Evolutionary conservation across 1,140 invertebrate genomes (phyloP).

Genomic region (Drosophila nebulosa): DNA sequence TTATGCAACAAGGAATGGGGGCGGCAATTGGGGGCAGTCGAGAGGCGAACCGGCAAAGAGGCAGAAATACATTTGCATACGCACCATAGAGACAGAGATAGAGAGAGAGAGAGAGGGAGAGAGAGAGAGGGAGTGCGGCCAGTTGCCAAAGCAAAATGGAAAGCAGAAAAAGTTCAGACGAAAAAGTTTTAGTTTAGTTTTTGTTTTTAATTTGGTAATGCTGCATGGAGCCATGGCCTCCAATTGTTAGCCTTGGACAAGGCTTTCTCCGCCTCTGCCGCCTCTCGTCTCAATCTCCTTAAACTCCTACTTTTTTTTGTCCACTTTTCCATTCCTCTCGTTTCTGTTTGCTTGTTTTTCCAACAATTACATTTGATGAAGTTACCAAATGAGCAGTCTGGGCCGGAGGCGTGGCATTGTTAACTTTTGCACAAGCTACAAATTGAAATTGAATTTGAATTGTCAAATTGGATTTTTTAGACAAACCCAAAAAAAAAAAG

Average conservation of each 20-base stretch:
- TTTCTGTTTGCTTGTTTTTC: constrained; percentile 35
- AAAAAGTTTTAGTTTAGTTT: constrained; percentile 67
- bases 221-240: constrained; percentile 51
- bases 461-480: constrained; percentile 46
- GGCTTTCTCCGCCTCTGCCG: not conserved
- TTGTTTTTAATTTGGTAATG: constrained; percentile 77
- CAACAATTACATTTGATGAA: constrained; percentile 52
- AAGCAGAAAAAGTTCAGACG: constrained; percentile 28
- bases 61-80: constrained; percentile 72
- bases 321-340: not conserved
- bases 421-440: constrained; percentile 38
- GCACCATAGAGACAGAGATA: constrained; percentile 60
- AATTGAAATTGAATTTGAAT: constrained; percentile 54
- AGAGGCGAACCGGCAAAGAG: constrained; percentile 41
- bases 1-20: constrained; percentile 43
- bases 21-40: not conserved
- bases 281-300: too few species aligned
- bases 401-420: constrained; percentile 36
- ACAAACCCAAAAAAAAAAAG: constrained; percentile 4
- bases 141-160: not conserved
- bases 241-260: constrained; percentile 68
- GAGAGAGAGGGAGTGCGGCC: too few species aligned
- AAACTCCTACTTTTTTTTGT: constrained; percentile 13
- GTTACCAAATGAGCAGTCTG: constrained; percentile 40
- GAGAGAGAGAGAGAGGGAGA: too few species aligned